A percentile compares a stretch with the other conserved stretches of the same genome.
Evolutionary conservation across 2,113 vertebrate species (phyloP).

Genomic region (Caloenas nicobarica): DNA sequence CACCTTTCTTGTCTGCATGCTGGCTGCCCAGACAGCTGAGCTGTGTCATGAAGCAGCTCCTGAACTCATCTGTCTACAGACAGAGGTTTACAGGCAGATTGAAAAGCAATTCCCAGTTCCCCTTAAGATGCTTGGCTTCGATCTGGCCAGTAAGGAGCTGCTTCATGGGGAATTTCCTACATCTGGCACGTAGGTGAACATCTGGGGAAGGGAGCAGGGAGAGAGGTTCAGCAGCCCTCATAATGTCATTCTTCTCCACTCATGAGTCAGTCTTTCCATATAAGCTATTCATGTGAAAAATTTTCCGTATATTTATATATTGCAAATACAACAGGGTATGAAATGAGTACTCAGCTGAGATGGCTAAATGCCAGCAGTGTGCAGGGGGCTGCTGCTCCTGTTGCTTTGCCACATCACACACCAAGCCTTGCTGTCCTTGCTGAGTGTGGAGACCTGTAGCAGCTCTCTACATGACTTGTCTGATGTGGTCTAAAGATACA

Average conservation of each 20-base stretch:
- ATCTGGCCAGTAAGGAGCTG: background rate
- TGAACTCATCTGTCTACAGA: background rate
- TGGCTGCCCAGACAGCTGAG: background rate
- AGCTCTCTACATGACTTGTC: background rate
- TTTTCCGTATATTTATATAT: background rate
- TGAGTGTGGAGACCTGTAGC: background rate
- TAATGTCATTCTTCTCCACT: background rate
- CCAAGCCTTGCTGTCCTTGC: background rate
- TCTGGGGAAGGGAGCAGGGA: background rate
- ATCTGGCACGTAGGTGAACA: conserved; percentile 31
- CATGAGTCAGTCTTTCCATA: conserved; percentile 43
- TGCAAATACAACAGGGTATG: background rate
- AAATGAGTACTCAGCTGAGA: background rate
- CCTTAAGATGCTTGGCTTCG: background rate
- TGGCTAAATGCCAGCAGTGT: background rate
- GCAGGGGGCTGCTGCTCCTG: background rate
- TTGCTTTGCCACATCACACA: background rate
- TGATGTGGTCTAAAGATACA: background rate
- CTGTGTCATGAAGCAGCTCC: background rate
- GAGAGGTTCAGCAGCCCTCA: background rate
- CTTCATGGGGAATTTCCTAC: conserved; percentile 9
- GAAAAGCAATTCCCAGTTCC: background rate
- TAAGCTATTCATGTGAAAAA: background rate
- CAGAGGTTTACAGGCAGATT: background rate
- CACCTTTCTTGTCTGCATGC: background rate